Evolutionary conservation across 2,888 invertebrate species (phyloP).

Genomic region (Catotricha subobsoleta): DNA sequence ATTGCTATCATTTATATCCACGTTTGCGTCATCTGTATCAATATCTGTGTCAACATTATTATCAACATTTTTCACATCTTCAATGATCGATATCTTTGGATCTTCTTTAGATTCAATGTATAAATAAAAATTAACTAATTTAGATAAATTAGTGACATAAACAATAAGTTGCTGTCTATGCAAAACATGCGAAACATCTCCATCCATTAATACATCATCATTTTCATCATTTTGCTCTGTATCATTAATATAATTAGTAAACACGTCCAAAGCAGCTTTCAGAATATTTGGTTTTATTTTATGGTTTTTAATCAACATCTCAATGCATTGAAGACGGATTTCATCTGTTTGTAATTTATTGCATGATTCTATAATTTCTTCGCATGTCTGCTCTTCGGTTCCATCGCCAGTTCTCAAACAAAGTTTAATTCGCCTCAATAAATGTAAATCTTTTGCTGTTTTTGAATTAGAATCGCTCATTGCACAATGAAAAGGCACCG

Average conservation of each 20-base stretch:
- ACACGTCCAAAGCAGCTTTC: slow-evolving; percentile 34
- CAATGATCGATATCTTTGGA: neutral
- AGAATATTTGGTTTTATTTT: slow-evolving; percentile 43
- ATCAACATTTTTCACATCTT: slow-evolving; percentile 9
- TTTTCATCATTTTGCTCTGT: slow-evolving; percentile 18
- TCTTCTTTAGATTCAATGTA: slow-evolving; percentile 12
- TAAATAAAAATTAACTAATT: slow-evolving; percentile 23
- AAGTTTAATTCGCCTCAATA: slow-evolving; percentile 56
- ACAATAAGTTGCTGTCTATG: slow-evolving; percentile 15
- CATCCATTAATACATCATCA: slow-evolving; percentile 19
- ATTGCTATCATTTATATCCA: neutral
- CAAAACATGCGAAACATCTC: neutral
- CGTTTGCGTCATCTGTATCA: neutral
- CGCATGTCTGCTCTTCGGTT: slow-evolving; percentile 29
- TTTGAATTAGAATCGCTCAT: slow-evolving; percentile 75
- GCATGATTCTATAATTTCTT: slow-evolving; percentile 26
- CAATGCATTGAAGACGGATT: slow-evolving; percentile 49
- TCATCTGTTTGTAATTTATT: slow-evolving; percentile 51
- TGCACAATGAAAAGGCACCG: slow-evolving; percentile 81
- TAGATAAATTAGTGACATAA: slow-evolving; percentile 18
- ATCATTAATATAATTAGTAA: slow-evolving; percentile 21
- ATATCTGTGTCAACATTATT: neutral
- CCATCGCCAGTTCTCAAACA: slow-evolving; percentile 41
- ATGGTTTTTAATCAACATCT: slow-evolving; percentile 47
- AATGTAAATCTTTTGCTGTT: slow-evolving; percentile 71